Evolutionary conservation across 2,888 invertebrate genomes (phyloP), one percentile per base, ranked within the genome.

Genomic region (Platerodrilus igneus): DNA sequence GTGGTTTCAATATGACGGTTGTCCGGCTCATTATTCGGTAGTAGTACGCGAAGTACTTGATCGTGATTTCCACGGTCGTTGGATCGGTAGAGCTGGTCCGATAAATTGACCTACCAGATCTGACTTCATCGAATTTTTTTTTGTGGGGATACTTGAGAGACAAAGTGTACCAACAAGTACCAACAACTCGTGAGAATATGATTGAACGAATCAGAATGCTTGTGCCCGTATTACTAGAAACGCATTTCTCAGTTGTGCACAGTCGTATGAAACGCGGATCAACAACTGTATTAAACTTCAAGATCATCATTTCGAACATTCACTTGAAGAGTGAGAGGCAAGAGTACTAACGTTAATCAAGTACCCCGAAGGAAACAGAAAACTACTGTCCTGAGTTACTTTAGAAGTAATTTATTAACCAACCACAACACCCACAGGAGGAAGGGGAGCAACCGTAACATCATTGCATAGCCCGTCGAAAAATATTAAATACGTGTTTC

Each of bases 1-100:
- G 45, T 46, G 42, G 45, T 48, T 46, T 37, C 45, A 48, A 30
- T 45, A 36, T 25, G 37, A 37, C 15, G 31, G 37, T 39, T 43
- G 43, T 34, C 48, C 43, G 25, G 36, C 43, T 32, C 39, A 48
- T 37, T 48, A 43, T 37, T 42, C 32, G 13, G 11, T 18, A 31
- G 15, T 22, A 16, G 26, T 27, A 26, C 41, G 25, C 3, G 26
- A 37, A 23, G 13, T 11, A 26, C 14, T 37, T 31, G 26, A 41
- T 36, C 36, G 29, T 6, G 23, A 29, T 11, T 42, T 20, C 19
- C 17, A 29, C 25, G 19, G 21, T 17, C 26, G 31, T 14, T 34
- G 37, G 42, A 39, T 35, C 11, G 30, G 30, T 9, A 19, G 35
- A 27, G 28, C 18, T 13, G 27, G 20, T 20, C 14, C 23, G n/a